phyloP scores from a whole-genome alignment of 2,888 invertebrate species.

The Allolobophora icterica region DNA sequence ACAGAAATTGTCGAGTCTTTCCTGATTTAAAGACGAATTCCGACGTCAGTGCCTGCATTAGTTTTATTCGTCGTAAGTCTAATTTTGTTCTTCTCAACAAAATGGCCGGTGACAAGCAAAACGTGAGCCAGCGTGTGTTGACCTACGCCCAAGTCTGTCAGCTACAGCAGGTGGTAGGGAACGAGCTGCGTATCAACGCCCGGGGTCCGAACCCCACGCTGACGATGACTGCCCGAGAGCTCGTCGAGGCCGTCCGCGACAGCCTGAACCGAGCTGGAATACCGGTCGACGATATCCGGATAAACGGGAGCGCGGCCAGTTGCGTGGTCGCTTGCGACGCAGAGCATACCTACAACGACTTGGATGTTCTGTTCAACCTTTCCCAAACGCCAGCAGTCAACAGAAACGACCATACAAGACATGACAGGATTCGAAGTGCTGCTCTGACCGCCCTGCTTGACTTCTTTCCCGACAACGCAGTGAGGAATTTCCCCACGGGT shows the following conservation, averaged over 20 bases:
- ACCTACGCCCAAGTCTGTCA: constrained; percentile 93
- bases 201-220: constrained; percentile 55
- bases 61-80: constrained; percentile 8
- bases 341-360: constrained; percentile 83
- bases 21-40: background rate
- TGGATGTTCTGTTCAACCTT: constrained; percentile 97
- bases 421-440: constrained; percentile 90
- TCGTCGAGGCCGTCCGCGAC: constrained; percentile 88
- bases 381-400: constrained; percentile 74
- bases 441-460: constrained; percentile 91
- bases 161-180: constrained; percentile 93
- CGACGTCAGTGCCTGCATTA: background rate
- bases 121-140: constrained; percentile 64
- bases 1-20: background rate
- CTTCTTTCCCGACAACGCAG: constrained; percentile 79
- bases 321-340: constrained; percentile 82
- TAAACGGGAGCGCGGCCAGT: constrained; percentile 96
- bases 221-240: constrained; percentile 81
- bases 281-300: constrained; percentile 78
- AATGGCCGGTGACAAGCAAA: constrained; percentile 19
- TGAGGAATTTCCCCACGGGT: constrained; percentile 87
- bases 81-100: background rate
- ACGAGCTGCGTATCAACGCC: constrained; percentile 78
- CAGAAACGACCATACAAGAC: constrained; percentile 27
- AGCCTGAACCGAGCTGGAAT: constrained; percentile 82